These are phyloP conservation scores for Phyllotreta cruciferae DNA, from an alignment of 2,888 invertebrate genomes.

Conservation along the genomic window DNA sequence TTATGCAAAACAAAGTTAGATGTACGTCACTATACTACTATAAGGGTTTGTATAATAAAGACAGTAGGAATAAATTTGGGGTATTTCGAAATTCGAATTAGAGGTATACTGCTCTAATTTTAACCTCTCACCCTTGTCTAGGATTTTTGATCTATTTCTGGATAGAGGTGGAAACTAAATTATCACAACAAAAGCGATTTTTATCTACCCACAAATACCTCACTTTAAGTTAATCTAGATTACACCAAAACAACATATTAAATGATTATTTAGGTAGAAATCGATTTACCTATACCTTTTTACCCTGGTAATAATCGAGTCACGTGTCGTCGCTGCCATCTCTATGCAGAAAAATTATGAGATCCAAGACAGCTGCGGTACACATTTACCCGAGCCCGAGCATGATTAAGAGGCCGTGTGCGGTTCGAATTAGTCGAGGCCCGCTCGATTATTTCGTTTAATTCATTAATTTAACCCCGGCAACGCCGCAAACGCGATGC, in stretches of 20 bases:
- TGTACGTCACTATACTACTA: no score
- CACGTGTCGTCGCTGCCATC: conserved; percentile 6
- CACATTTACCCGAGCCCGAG: conserved; percentile 53
- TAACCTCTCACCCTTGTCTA: conserved; percentile 57
- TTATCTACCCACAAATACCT: no score
- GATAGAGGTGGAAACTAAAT: conserved; percentile 10
- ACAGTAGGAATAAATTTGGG: conserved; percentile 5
- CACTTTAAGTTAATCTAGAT: no score
- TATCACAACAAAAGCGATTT: neutral
- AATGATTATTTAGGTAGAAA: no score
- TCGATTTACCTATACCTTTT: no score
- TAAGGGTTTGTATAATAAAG: conserved; percentile 16
- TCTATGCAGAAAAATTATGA: conserved; percentile 50
- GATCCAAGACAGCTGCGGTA: conserved; percentile 57
- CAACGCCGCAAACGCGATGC: conserved; percentile 31
- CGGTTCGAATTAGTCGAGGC: conserved; percentile 48
- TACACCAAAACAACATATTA: no score
- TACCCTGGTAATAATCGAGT: no score
- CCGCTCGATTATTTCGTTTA: conserved; percentile 53
- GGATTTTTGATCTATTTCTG: conserved; percentile 16
- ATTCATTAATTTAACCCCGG: conserved; percentile 53
- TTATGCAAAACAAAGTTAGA: no score
- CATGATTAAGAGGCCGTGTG: conserved; percentile 49
- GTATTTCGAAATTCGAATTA: conserved; percentile 34
- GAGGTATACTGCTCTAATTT: conserved; percentile 54